Percentiles rank a stretch among this genome's conserved stretches.
Evolutionary conservation across 2,113 vertebrate species (phyloP).

Genomic region (Morone saxatilis): DNA sequence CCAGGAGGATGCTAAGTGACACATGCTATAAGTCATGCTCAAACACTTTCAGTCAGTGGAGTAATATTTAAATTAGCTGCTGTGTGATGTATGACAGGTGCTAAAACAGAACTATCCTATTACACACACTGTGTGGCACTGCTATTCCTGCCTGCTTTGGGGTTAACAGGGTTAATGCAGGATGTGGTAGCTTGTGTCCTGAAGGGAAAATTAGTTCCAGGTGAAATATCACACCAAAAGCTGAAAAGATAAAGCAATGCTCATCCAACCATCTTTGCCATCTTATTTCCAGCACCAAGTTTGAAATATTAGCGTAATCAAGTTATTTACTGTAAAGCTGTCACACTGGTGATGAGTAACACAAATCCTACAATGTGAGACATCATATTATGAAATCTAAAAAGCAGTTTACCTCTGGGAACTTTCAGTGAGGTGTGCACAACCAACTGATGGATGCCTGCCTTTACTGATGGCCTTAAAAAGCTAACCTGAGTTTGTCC

Average conservation of each 20-base stretch:
- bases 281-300: conserved; percentile 7
- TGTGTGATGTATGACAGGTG: conserved; percentile 42
- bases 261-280: conserved; percentile 30
- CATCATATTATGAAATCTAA: conserved; percentile 44
- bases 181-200: conserved; percentile 19
- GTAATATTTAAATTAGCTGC: conserved; percentile 44
- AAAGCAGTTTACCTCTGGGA: conserved; percentile 39
- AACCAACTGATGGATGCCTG: conserved; percentile 67
- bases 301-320: conserved; percentile 19
- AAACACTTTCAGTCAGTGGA: conserved; percentile 27
- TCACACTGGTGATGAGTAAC: conserved; percentile 30
- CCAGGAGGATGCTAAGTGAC: conserved; percentile 27
- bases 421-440: conserved; percentile 52
- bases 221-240: conserved; percentile 31
- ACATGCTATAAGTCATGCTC: conserved; percentile 38
- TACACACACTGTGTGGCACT: conserved; percentile 31
- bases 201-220: conserved; percentile 28
- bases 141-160: conserved; percentile 31
- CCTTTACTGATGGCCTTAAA: conserved; percentile 56
- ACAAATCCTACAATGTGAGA: conserved; percentile 50
- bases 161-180: conserved; percentile 43
- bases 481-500: conserved; percentile 68
- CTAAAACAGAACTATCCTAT: conserved; percentile 39
- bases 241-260: conserved; percentile 19
- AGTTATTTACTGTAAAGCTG: conserved; percentile 44